phyloP scores from a whole-genome alignment of 2,888 invertebrate species.

The Melipona beecheii region DNA sequence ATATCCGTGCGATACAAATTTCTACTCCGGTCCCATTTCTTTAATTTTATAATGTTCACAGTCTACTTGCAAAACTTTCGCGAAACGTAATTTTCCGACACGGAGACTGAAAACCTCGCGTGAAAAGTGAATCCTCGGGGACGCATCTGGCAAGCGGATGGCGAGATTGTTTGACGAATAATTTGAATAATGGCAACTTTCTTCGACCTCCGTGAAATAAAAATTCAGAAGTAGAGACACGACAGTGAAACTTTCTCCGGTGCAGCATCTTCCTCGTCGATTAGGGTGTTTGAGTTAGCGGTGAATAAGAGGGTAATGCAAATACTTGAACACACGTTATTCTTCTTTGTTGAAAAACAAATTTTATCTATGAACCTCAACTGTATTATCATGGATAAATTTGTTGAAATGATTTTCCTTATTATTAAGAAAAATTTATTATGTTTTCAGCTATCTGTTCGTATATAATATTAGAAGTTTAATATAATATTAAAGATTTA shows the following conservation, averaged over 20 bases:
- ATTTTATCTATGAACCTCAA: too few relatives aligned
- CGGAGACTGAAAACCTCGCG: not conserved
- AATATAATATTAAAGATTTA: too few relatives aligned
- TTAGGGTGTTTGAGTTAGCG: not conserved
- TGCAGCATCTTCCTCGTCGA: slow-evolving; percentile 30
- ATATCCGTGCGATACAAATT: not conserved
- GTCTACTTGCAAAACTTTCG: not conserved
- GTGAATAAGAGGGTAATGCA: not conserved
- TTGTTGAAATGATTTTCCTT: too few relatives aligned
- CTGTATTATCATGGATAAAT: too few relatives aligned
- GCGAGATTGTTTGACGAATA: not conserved
- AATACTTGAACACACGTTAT: too few relatives aligned
- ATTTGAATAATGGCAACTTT: slow-evolving; percentile 40
- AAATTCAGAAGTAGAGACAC: slow-evolving; percentile 23
- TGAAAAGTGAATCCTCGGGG: slow-evolving; percentile 15
- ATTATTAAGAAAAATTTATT: too few relatives aligned
- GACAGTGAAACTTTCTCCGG: slow-evolving; percentile 54
- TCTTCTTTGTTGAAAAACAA: too few relatives aligned
- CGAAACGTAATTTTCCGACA: not conserved
- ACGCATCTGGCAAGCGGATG: not conserved
- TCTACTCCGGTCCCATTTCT: not conserved
- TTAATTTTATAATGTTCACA: not conserved
- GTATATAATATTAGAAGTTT: too few relatives aligned
- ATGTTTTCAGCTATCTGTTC: too few relatives aligned
- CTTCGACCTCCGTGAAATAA: slow-evolving; percentile 45